Evolutionary conservation across 2,888 invertebrate species (phyloP).

Genomic region (Lumbricus terrestris): DNA sequence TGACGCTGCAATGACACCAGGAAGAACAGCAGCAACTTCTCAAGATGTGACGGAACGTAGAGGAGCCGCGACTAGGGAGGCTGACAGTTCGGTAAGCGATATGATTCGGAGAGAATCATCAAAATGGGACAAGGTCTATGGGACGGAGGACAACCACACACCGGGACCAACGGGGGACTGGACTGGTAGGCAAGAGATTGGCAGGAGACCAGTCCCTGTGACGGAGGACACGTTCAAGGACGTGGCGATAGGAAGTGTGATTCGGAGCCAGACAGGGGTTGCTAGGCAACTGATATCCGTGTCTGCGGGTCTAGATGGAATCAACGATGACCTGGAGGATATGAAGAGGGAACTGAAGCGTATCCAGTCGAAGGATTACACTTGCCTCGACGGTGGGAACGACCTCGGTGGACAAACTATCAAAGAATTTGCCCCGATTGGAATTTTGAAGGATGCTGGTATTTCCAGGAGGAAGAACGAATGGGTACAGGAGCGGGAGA

Average conservation of each 20-base stretch:
- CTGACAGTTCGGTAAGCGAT: background rate
- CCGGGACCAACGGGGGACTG: background rate
- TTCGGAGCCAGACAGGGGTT: constrained; percentile 7
- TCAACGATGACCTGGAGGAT: background rate
- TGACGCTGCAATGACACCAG: background rate
- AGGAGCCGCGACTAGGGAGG: background rate
- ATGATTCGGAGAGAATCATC: background rate
- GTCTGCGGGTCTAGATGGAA: background rate
- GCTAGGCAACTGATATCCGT: background rate
- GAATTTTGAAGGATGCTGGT: background rate
- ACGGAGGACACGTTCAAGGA: background rate
- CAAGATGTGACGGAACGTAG: background rate
- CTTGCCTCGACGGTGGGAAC: background rate
- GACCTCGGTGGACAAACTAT: background rate
- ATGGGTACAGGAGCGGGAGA: background rate
- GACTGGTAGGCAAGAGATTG: background rate
- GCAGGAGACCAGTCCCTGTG: background rate
- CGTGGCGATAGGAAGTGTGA: background rate
- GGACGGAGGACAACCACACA: background rate
- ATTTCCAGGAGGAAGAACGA: background rate
- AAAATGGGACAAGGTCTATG: background rate
- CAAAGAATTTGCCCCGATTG: background rate
- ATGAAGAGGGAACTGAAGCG: background rate
- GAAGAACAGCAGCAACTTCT: background rate
- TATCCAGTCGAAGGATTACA: background rate